Conservation (phyloP, 2,888 invertebrate genomes). For the Corythucha ciliata region DNA sequence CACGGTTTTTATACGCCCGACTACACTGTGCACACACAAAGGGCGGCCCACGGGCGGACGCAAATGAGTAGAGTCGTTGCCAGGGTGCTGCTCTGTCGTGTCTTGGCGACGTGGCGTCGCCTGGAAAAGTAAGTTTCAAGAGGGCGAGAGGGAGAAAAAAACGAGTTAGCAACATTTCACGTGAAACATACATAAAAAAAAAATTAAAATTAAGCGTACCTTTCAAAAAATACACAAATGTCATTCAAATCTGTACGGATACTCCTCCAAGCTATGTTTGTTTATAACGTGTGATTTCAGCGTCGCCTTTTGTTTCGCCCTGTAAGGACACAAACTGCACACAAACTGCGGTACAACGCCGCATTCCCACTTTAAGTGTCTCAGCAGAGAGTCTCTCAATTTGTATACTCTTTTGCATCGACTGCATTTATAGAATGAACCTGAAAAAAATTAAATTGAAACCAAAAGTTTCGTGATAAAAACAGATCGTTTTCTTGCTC, state of each 20-base stretch:
- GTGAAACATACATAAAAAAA: too few relatives aligned
- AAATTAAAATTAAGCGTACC: neutral
- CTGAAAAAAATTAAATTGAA: neutral
- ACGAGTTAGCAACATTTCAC: too few relatives aligned
- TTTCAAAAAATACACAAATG: neutral
- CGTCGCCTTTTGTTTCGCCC: slow-evolving; percentile 43
- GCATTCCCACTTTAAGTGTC: slow-evolving; percentile 21
- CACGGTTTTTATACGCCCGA: slow-evolving; percentile 28
- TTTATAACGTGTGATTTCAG: slow-evolving; percentile 31
- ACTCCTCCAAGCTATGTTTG: slow-evolving; percentile 26
- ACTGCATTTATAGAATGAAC: slow-evolving; percentile 8
- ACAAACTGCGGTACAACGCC: slow-evolving; percentile 37
- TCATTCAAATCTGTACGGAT: neutral
- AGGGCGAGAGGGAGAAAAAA: too few relatives aligned
- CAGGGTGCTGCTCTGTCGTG: too few relatives aligned
- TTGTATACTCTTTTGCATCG: slow-evolving; percentile 22
- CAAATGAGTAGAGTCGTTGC: neutral
- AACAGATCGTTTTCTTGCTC: too few relatives aligned
- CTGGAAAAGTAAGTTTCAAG: too few relatives aligned
- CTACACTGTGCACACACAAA: slow-evolving; percentile 16
- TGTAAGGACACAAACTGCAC: slow-evolving; percentile 42
- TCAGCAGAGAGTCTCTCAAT: slow-evolving; percentile 32
- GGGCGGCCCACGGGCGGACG: neutral
- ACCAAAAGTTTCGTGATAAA: too few relatives aligned
- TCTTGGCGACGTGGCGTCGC: too few relatives aligned